Percentiles rank a stretch among this genome's conserved stretches.
These are phyloP conservation scores for Lumbricus terrestris DNA, from an alignment of 2,888 invertebrate genomes.

Conservation along the genomic window DNA sequence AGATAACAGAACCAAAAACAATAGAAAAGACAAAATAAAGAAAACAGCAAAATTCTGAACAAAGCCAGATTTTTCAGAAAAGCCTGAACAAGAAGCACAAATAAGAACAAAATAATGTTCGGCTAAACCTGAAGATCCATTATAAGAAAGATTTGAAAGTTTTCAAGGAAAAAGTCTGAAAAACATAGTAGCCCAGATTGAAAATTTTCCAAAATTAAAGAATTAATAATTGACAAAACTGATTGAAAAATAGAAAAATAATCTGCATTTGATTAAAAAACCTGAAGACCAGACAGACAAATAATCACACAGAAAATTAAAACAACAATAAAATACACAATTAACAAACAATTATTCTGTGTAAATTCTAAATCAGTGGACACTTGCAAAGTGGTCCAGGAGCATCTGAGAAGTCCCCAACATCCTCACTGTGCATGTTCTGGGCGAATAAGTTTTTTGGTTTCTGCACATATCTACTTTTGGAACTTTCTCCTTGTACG, in stretches of 20 bases:
- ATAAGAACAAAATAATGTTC: neutral
- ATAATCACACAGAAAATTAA: neutral
- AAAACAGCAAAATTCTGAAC: neutral
- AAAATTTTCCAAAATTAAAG: neutral
- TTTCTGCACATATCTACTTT: too few species aligned
- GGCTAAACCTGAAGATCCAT: neutral
- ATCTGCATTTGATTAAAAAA: neutral
- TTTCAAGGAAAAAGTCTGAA: neutral
- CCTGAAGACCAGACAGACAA: neutral
- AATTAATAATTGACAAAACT: neutral
- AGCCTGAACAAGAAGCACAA: neutral
- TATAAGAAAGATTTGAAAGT: neutral
- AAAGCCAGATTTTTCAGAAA: neutral
- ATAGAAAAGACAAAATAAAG: too few species aligned
- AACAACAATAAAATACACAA: neutral
- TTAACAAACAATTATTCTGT: neutral
- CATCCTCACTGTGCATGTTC: too few species aligned
- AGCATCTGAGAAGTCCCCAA: too few species aligned
- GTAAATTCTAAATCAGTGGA: neutral
- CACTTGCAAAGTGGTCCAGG: neutral
- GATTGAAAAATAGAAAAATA: neutral
- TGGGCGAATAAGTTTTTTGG: too few species aligned
- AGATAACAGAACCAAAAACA: neutral
- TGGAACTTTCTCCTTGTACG: too few species aligned
- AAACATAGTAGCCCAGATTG: neutral